These are phyloP conservation scores for Philonicus albiceps DNA, from an alignment of 2,888 invertebrate genomes.

Conservation along the genomic window DNA sequence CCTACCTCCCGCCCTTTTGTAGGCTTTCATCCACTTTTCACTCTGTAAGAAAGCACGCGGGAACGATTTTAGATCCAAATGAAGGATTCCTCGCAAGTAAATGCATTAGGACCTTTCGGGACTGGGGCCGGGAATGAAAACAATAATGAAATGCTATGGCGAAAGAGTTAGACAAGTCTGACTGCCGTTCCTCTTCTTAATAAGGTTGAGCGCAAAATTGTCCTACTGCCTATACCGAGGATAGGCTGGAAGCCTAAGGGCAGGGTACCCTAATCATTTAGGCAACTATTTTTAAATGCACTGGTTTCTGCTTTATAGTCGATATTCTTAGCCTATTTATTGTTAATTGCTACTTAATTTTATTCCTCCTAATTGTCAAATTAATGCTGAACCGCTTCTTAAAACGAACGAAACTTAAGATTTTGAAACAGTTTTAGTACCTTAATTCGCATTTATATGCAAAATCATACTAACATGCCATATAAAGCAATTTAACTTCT, in stretches of 20 bases:
- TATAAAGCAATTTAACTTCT: background rate
- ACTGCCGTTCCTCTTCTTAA: background rate
- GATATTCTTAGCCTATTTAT: background rate
- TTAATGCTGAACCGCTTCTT: background rate
- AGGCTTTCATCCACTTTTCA: constrained; percentile 20
- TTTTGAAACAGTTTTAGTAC: background rate
- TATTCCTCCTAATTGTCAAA: background rate
- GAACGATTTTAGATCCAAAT: constrained; percentile 26
- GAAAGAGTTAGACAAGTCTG: constrained; percentile 18
- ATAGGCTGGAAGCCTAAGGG: background rate
- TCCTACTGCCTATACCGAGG: background rate
- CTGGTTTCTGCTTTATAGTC: background rate
- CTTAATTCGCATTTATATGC: background rate
- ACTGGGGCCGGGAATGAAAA: background rate
- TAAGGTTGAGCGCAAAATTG: background rate
- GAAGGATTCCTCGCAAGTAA: constrained; percentile 31
- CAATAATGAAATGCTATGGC: constrained; percentile 25
- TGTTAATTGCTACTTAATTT: background rate
- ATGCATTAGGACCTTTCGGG: constrained; percentile 14
- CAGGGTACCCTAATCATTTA: background rate
- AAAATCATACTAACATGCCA: background rate
- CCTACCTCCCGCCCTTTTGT: constrained; percentile 35
- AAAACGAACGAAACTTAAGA: background rate
- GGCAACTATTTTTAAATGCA: background rate
- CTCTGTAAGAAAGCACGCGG: constrained; percentile 14